A percentile compares a stretch with the other conserved stretches of the same genome.
Conservation (phyloP, 1,140 invertebrate species). For the Zaprionus vittiger region DNA sequence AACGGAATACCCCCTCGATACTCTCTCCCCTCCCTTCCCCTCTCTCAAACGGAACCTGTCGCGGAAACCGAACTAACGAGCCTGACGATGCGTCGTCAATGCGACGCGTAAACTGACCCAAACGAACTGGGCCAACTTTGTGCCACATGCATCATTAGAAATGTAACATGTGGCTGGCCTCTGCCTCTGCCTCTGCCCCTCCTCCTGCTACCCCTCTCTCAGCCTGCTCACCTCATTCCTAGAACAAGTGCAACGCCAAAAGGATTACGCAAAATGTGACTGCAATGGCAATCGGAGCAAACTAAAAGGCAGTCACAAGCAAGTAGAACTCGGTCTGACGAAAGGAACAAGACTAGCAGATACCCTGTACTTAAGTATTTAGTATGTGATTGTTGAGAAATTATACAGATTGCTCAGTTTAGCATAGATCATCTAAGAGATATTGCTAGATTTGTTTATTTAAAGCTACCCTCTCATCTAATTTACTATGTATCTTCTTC, state of each 20-base stretch:
- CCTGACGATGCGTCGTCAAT: conserved; percentile 1
- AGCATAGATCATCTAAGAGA: not conserved
- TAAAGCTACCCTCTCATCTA: not conserved
- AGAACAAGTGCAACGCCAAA: conserved; percentile 39
- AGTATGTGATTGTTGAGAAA: too few relatives aligned
- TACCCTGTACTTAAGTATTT: not conserved
- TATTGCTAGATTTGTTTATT: not conserved
- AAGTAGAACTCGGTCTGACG: not conserved
- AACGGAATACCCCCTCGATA: not conserved
- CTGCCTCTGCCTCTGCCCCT: not conserved
- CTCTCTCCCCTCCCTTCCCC: not conserved
- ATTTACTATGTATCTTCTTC: not conserved
- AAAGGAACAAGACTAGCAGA: not conserved
- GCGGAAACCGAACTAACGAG: conserved; percentile 34
- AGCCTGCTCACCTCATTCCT: conserved; percentile 21
- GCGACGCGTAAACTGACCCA: conserved; percentile 14
- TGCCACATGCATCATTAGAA: conserved; percentile 77
- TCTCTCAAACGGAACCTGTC: conserved; percentile 24
- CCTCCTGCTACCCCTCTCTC: not conserved
- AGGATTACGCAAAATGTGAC: conserved; percentile 29
- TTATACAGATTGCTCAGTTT: not conserved
- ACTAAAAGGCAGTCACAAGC: conserved; percentile 7
- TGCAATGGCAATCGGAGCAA: conserved; percentile 22
- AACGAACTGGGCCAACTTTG: conserved; percentile 44
- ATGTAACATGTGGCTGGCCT: conserved; percentile 65